phyloP scores from a whole-genome alignment of 2,113 vertebrate genomes.

The Caranx melampygus region DNA sequence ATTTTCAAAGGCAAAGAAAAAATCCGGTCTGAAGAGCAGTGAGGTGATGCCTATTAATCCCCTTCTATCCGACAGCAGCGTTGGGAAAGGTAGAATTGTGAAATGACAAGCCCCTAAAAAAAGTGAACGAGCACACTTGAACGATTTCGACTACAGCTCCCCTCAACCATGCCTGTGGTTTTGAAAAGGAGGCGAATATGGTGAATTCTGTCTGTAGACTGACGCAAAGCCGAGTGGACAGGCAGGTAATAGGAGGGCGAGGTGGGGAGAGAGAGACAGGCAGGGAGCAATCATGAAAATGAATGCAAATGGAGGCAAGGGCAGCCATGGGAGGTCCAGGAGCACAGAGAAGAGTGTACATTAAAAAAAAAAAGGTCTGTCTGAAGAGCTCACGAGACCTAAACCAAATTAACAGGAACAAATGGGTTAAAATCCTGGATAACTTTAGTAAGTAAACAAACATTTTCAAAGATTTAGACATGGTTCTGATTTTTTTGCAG shows the following conservation, averaged over 20 bases:
- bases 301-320: slow-evolving; percentile 83
- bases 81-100: slow-evolving; percentile 80
- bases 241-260: slow-evolving; percentile 78
- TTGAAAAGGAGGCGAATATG: slow-evolving; percentile 81
- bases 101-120: slow-evolving; percentile 80
- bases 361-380: slow-evolving; percentile 52
- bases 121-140: slow-evolving; percentile 80
- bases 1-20: slow-evolving; percentile 74
- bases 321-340: slow-evolving; percentile 75
- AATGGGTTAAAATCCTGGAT: slow-evolving; percentile 4
- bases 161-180: slow-evolving; percentile 81
- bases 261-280: slow-evolving; percentile 69
- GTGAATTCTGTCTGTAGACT: slow-evolving; percentile 75
- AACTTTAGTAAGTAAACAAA: not conserved
- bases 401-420: slow-evolving; percentile 26
- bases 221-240: slow-evolving; percentile 79
- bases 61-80: slow-evolving; percentile 76
- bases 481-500: slow-evolving; percentile 7
- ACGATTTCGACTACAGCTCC: slow-evolving; percentile 79
- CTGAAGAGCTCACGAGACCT: slow-evolving; percentile 29
- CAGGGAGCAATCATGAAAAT: slow-evolving; percentile 84
- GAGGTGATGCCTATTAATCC: slow-evolving; percentile 83
- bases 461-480: not conserved
- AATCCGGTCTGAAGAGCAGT: slow-evolving; percentile 68
- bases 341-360: slow-evolving; percentile 52